These are phyloP conservation scores for Nymphicus hollandicus DNA, from an alignment of 2,113 vertebrate species.

Conservation along the genomic window DNA sequence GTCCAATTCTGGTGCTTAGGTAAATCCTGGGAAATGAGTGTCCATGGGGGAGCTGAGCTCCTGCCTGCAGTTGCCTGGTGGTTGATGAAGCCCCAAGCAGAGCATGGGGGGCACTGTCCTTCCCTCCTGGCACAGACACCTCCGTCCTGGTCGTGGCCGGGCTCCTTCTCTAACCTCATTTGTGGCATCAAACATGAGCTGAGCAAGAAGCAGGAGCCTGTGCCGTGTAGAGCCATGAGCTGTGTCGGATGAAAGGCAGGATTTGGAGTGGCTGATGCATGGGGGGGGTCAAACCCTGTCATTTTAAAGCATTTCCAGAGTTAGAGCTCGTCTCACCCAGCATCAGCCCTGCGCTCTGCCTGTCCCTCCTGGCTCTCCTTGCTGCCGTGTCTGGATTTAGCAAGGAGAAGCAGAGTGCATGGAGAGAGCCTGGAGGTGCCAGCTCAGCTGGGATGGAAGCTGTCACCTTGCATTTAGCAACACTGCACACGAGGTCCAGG, in stretches of 20 bases:
- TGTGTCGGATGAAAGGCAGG: rapidly evolving
- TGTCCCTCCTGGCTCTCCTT: neutral
- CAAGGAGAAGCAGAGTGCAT: neutral
- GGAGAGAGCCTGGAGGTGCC: neutral
- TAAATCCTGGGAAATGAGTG: neutral
- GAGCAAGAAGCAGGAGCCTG: neutral
- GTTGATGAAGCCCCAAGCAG: neutral
- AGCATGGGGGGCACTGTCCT: neutral
- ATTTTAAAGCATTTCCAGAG: neutral
- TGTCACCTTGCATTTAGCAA: neutral
- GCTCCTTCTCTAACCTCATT: neutral
- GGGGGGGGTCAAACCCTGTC: neutral
- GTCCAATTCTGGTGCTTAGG: rapidly evolving
- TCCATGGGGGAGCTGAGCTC: neutral
- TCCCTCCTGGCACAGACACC: neutral
- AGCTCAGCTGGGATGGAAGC: neutral
- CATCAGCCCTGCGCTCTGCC: neutral
- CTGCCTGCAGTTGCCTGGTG: neutral
- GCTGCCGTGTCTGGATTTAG: neutral
- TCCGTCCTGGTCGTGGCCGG: rapidly evolving
- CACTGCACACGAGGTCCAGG: neutral
- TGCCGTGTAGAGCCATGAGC: rapidly evolving
- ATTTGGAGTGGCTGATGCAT: neutral
- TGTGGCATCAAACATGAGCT: neutral
- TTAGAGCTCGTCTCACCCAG: neutral